These are phyloP conservation scores for Adelognathus sp. DNA, from an alignment of 2,888 invertebrate species.

Conservation along the genomic window DNA sequence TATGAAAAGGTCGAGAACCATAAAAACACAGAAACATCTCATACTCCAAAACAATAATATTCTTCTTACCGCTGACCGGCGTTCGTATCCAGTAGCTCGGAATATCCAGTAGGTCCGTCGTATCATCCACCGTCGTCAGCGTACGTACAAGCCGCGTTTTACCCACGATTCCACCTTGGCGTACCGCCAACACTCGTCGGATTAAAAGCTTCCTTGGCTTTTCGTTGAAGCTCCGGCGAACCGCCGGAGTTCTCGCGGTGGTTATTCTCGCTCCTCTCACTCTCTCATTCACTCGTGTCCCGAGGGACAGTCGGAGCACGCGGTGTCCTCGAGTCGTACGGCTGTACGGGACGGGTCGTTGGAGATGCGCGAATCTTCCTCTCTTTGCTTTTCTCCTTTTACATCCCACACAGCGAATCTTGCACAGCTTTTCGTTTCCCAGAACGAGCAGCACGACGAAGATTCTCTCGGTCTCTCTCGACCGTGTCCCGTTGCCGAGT, in stretches of 20 bases:
- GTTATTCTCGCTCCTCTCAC: constrained; percentile 9
- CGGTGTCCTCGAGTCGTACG: constrained; percentile 30
- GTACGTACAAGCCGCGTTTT: constrained; percentile 59
- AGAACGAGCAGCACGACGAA: constrained; percentile 28
- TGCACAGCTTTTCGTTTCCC: constrained; percentile 41
- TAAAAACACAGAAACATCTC: neutral
- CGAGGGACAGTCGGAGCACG: constrained; percentile 52
- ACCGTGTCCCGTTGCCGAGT: constrained; percentile 41
- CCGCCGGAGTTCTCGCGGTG: constrained; percentile 25
- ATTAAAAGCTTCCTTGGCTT: constrained; percentile 78
- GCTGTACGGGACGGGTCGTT: constrained; percentile 28
- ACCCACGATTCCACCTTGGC: constrained; percentile 70
- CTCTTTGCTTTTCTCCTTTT: neutral
- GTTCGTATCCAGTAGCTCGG: constrained; percentile 21
- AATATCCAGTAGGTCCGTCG: constrained; percentile 39
- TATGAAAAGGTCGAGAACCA: neutral
- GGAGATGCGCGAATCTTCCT: constrained; percentile 36
- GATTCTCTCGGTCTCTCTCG: constrained; percentile 27
- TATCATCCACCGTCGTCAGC: constrained; percentile 38
- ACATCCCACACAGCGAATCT: constrained; percentile 6
- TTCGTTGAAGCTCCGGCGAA: constrained; percentile 53
- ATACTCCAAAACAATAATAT: constrained; percentile 69
- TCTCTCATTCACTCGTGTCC: neutral
- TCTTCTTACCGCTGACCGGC: constrained; percentile 75
- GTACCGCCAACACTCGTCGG: constrained; percentile 75